Conservation (phyloP, 2,797 vertebrate genomes). For the Ictinia mississippiensis region DNA sequence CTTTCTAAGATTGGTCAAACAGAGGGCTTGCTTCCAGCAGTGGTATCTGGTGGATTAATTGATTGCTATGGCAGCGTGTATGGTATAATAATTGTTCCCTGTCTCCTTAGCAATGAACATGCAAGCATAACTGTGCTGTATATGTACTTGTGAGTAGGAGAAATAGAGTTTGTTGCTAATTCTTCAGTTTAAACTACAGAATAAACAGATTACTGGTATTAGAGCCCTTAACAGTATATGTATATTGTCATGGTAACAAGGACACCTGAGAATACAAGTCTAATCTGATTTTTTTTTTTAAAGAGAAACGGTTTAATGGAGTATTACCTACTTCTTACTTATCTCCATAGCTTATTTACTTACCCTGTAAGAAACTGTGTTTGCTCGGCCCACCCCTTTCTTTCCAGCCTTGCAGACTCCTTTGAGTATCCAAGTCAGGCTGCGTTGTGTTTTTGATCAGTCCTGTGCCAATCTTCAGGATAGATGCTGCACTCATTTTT, state of each 20-base stretch:
- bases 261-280: not conserved
- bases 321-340: not conserved
- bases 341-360: not conserved
- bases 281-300: not conserved
- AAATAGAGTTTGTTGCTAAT: not conserved
- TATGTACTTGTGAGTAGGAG: not conserved
- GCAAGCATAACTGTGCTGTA: not conserved
- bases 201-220: not conserved
- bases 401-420: not conserved
- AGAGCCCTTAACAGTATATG: not conserved
- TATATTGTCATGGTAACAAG: not conserved
- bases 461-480: not conserved
- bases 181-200: not conserved
- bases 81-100: not conserved
- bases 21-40: not conserved
- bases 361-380: not conserved
- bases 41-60: fast-evolving
- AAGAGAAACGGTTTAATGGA: not conserved
- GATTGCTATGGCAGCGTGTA: fast-evolving
- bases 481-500: not conserved
- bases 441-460: not conserved
- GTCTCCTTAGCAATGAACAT: fast-evolving
- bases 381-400: not conserved
- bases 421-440: not conserved
- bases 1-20: not conserved